Conservation (phyloP, 1,140 invertebrate species). For the Muscidifurax raptorellus region DNA sequence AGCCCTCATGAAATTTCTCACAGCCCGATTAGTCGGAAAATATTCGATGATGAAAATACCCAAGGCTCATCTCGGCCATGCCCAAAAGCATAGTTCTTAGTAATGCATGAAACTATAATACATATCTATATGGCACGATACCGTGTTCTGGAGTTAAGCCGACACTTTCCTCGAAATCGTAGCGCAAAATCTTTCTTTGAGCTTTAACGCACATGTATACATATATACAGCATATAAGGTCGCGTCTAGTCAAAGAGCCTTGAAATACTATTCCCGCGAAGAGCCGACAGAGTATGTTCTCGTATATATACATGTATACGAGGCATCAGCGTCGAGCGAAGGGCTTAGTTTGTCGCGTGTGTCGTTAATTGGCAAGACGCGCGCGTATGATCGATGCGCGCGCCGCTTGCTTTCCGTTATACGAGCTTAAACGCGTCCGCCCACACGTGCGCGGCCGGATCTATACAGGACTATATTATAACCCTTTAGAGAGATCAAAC, state of each 20-base stretch:
- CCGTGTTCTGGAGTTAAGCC: no score
- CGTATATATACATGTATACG: no score
- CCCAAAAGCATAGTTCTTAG: no score
- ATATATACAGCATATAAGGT: background rate
- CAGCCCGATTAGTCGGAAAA: no score
- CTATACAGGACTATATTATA: no score
- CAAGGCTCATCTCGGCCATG: no score
- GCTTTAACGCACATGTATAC: background rate
- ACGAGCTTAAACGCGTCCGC: background rate
- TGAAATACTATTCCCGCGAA: slow-evolving; percentile 37
- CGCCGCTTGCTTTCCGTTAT: slow-evolving; percentile 21
- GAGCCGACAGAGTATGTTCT: background rate
- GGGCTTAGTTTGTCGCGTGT: background rate
- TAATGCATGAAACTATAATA: no score
- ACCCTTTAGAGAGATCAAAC: no score
- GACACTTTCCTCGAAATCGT: background rate
- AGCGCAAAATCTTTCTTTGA: background rate
- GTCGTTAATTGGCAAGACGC: slow-evolving; percentile 59
- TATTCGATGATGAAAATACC: no score
- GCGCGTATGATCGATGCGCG: slow-evolving; percentile 59
- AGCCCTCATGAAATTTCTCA: no score
- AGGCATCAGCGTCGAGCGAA: background rate
- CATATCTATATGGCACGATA: no score
- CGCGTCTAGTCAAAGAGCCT: background rate
- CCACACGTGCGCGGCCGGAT: no score